These are phyloP conservation scores for Euborellia annulipes DNA, from an alignment of 1,140 invertebrate genomes.

Conservation along the genomic window DNA sequence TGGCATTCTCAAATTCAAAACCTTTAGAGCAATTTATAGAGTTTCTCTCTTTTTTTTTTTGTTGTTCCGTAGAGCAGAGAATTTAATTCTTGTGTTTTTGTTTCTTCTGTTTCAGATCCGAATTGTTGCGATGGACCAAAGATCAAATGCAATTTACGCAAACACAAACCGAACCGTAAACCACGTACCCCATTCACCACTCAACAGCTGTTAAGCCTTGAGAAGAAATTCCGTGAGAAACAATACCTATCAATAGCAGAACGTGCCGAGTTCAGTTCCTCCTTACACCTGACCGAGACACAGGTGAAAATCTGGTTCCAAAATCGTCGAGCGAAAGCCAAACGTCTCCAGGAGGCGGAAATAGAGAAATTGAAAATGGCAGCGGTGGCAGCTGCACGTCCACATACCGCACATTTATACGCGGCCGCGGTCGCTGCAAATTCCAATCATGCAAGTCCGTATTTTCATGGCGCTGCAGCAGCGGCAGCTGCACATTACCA, in stretches of 20 bases:
- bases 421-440: not conserved
- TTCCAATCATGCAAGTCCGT: not conserved
- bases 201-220: constrained; percentile 81
- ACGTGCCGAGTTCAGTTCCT: constrained; percentile 88
- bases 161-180: constrained; percentile 93
- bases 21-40: no score
- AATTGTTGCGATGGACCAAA: constrained; percentile 2
- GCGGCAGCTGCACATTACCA: constrained; percentile 1
- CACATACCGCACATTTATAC: constrained; percentile 16
- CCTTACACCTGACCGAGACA: constrained; percentile 86
- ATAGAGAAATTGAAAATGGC: constrained; percentile 76
- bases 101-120: not conserved
- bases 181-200: constrained; percentile 95
- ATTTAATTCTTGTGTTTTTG: not conserved
- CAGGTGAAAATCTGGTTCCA: constrained; percentile 98
- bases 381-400: constrained; percentile 30
- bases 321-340: constrained; percentile 87
- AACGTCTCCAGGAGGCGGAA: constrained; percentile 87
- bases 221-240: constrained; percentile 91
- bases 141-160: constrained; percentile 81
- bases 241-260: constrained; percentile 95
- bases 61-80: no score
- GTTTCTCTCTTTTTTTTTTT: no score
- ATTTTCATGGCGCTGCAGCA: constrained; percentile 3
- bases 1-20: no score